Evolutionary conservation across 1,140 invertebrate species (phyloP).

Genomic region (Macrostomum lignano): DNA sequence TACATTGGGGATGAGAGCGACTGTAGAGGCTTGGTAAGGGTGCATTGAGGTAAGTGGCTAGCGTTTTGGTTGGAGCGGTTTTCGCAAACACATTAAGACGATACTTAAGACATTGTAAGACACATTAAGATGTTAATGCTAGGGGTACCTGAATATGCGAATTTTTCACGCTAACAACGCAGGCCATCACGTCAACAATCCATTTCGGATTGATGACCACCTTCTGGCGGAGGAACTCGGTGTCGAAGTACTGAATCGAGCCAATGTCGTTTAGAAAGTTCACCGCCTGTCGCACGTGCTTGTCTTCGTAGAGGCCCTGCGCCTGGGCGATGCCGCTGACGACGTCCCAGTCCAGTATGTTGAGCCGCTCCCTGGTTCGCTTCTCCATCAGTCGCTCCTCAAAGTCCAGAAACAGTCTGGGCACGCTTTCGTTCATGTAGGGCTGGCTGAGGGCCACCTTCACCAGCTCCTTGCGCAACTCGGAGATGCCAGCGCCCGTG

Average conservation of each 20-base stretch:
- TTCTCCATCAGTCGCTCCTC: slow-evolving; percentile 3
- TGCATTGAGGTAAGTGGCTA: too few relatives aligned
- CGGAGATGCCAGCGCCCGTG: slow-evolving; percentile 1
- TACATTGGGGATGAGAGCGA: too few relatives aligned
- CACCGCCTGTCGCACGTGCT: slow-evolving; percentile 4
- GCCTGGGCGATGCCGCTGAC: background rate
- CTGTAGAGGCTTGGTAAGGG: too few relatives aligned
- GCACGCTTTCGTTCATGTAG: slow-evolving; percentile 8
- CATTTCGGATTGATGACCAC: slow-evolving; percentile 9
- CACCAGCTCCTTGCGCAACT: slow-evolving; percentile 1
- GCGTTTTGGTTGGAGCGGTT: too few relatives aligned
- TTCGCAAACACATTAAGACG: too few relatives aligned
- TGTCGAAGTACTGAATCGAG: slow-evolving; percentile 8
- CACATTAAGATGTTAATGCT: too few relatives aligned
- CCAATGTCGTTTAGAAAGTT: slow-evolving; percentile 8
- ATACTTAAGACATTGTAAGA: too few relatives aligned
- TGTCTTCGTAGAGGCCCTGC: background rate
- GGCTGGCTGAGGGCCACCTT: background rate
- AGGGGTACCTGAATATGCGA: slow-evolving; percentile 14
- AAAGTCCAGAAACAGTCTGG: slow-evolving; percentile 7
- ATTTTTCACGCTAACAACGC: slow-evolving; percentile 6
- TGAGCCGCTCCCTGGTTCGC: too few relatives aligned
- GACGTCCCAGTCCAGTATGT: background rate
- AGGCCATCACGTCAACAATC: slow-evolving; percentile 8
- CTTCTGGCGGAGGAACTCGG: slow-evolving; percentile 6